A percentile compares a stretch with the other conserved stretches of the same genome.
phyloP scores from a whole-genome alignment of 2,888 invertebrate species.

The Dioctria linearis region DNA sequence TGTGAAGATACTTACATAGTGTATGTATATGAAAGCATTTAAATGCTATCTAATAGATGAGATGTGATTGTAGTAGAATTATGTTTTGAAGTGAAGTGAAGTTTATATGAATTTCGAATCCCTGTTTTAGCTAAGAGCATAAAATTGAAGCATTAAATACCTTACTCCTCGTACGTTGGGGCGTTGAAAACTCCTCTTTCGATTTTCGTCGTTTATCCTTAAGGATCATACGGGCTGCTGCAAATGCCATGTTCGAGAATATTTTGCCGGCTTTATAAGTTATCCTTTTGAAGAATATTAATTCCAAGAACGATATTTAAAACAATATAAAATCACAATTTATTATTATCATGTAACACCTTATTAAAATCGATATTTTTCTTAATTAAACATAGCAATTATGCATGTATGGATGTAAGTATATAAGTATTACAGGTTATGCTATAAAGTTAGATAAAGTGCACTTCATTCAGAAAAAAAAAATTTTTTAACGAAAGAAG shows the following conservation, averaged over 20 bases:
- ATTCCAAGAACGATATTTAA: background rate
- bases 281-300: background rate
- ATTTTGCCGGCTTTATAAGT: slow-evolving; percentile 22
- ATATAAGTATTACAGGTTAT: background rate
- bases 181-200: slow-evolving; percentile 82
- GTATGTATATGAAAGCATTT: no score
- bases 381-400: background rate
- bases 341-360: background rate
- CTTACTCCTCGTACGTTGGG: slow-evolving; percentile 84
- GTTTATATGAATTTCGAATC: no score
- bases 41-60: no score
- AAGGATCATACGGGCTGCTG: slow-evolving; percentile 87
- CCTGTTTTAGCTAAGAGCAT: background rate
- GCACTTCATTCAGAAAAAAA: slow-evolving; percentile 35
- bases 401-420: background rate
- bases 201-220: slow-evolving; percentile 88
- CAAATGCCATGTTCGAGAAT: slow-evolving; percentile 80
- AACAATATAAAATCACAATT: background rate
- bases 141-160: slow-evolving; percentile 71
- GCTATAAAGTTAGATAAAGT: slow-evolving; percentile 31
- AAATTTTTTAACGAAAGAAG: background rate
- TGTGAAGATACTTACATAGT: no score
- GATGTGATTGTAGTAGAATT: no score
- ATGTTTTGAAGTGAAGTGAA: no score
- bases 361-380: slow-evolving; percentile 12